Evolutionary conservation across 1,140 invertebrate genomes (phyloP).

Genomic region (Gryon sp.): DNA sequence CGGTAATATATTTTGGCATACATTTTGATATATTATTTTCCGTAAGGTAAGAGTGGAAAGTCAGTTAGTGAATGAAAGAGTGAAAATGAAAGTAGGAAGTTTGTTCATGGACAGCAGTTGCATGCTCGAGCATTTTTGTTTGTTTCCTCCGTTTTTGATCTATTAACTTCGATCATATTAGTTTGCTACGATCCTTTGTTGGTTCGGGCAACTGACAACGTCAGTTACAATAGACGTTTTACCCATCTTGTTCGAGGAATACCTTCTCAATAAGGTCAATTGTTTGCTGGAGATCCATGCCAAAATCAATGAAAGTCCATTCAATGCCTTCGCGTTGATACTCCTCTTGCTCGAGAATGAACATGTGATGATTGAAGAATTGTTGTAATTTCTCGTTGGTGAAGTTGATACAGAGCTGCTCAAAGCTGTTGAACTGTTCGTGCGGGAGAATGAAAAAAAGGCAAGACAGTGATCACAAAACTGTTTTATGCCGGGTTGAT

Average conservation of each 20-base stretch:
- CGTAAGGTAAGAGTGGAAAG: constrained; percentile 52
- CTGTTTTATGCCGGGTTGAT: constrained; percentile 61
- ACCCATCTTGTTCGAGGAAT: constrained; percentile 61
- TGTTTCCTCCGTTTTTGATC: constrained; percentile 8
- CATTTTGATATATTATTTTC: too few relatives aligned
- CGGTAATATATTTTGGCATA: too few relatives aligned
- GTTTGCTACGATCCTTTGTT: background rate
- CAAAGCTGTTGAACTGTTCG: constrained; percentile 80
- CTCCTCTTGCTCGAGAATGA: constrained; percentile 98
- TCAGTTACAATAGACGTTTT: constrained; percentile 31
- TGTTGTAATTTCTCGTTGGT: constrained; percentile 96
- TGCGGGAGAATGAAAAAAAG: constrained; percentile 70
- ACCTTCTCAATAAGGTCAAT: constrained; percentile 89
- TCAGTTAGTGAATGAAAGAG: constrained; percentile 57
- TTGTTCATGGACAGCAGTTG: constrained; percentile 20
- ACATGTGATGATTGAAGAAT: constrained; percentile 99
- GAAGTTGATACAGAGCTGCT: constrained; percentile 86
- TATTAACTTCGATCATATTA: constrained; percentile 3
- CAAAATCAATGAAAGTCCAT: constrained; percentile 93
- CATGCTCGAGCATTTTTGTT: constrained; percentile 60
- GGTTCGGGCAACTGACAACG: constrained; percentile 21
- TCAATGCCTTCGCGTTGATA: constrained; percentile 96
- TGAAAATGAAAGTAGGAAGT: constrained; percentile 35
- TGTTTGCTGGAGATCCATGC: constrained; percentile 86
- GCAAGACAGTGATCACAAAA: constrained; percentile 75